Evolutionary conservation across 2,797 vertebrate species (phyloP).

Genomic region (Gadopsis bispinosus): DNA sequence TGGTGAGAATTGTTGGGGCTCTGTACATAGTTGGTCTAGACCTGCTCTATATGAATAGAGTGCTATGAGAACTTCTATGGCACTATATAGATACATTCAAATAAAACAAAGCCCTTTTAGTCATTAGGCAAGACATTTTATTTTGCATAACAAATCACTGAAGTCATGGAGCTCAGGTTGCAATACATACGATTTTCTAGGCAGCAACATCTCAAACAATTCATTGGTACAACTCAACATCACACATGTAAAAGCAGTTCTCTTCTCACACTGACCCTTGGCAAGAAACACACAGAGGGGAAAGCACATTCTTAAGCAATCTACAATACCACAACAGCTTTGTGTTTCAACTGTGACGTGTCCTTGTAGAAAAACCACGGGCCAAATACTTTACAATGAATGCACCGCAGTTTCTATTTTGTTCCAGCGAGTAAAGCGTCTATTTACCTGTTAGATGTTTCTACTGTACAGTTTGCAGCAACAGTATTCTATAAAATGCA

Average conservation of each 20-base stretch:
- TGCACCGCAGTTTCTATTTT: slow-evolving; percentile 84
- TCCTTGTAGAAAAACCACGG: slow-evolving; percentile 75
- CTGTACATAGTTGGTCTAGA: too few species aligned
- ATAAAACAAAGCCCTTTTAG: slow-evolving; percentile 24
- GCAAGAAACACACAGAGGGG: slow-evolving; percentile 66
- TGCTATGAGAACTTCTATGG: too few species aligned
- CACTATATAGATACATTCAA: background rate
- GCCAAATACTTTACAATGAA: slow-evolving; percentile 83
- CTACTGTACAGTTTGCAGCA: slow-evolving; percentile 76
- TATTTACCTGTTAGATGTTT: slow-evolving; percentile 59
- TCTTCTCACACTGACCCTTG: slow-evolving; percentile 67
- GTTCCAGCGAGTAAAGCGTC: slow-evolving; percentile 84
- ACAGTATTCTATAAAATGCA: slow-evolving; percentile 84
- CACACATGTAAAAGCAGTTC: slow-evolving; percentile 70
- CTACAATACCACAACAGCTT: slow-evolving; percentile 80
- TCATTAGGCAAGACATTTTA: slow-evolving; percentile 83
- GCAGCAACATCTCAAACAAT: slow-evolving; percentile 78
- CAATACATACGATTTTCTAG: slow-evolving; percentile 82
- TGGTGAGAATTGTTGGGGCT: too few species aligned
- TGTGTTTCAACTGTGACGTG: slow-evolving; percentile 72
- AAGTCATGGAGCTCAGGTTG: slow-evolving; percentile 79
- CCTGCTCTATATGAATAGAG: too few species aligned
- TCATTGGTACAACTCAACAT: slow-evolving; percentile 69
- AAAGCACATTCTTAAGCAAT: slow-evolving; percentile 82
- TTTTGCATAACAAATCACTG: slow-evolving; percentile 88